Percentiles rank a stretch among this genome's conserved stretches.
These are phyloP conservation scores for Gnatocerus cornutus DNA, from an alignment of 2,888 invertebrate species.

Conservation along the genomic window DNA sequence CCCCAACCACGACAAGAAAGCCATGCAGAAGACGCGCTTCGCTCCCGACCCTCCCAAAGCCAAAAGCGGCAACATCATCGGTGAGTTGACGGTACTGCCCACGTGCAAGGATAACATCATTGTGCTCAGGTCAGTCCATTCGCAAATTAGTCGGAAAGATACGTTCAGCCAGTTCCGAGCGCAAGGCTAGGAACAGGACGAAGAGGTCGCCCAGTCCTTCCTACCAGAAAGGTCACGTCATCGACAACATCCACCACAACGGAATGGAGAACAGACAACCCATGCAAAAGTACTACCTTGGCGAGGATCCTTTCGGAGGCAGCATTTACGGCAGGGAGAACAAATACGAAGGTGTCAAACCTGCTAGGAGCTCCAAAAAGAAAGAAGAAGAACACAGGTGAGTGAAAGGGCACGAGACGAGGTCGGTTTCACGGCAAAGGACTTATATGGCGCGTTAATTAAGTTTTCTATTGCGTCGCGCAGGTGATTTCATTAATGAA, in stretches of 20 bases:
- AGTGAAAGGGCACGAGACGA: conserved; percentile 44
- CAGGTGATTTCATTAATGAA: conserved; percentile 37
- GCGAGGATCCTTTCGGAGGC: conserved; percentile 89
- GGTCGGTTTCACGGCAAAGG: conserved; percentile 23
- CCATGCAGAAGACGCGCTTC: conserved; percentile 83
- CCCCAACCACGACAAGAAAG: conserved; percentile 71
- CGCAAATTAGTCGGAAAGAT: conserved; percentile 88
- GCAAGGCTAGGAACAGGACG: conserved; percentile 77
- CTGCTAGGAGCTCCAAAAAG: conserved; percentile 64
- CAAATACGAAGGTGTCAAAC: conserved; percentile 82
- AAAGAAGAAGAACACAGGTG: conserved; percentile 73
- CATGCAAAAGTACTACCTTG: conserved; percentile 84
- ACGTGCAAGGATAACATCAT: conserved; percentile 37
- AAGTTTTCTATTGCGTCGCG: conserved; percentile 37
- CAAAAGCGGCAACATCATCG: conserved; percentile 70
- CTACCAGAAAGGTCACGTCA: conserved; percentile 75
- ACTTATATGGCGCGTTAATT: conserved; percentile 34
- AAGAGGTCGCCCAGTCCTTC: conserved; percentile 76
- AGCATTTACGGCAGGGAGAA: conserved; percentile 90
- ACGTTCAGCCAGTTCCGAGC: conserved; percentile 82
- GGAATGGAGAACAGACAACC: conserved; percentile 43
- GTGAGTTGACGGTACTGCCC: conserved; percentile 57
- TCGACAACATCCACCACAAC: conserved; percentile 71
- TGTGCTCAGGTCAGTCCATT: conserved; percentile 81
- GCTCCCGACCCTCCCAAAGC: conserved; percentile 71